Conservation (phyloP, 2,888 invertebrate genomes). For the Mesochorus sp. region DNA sequence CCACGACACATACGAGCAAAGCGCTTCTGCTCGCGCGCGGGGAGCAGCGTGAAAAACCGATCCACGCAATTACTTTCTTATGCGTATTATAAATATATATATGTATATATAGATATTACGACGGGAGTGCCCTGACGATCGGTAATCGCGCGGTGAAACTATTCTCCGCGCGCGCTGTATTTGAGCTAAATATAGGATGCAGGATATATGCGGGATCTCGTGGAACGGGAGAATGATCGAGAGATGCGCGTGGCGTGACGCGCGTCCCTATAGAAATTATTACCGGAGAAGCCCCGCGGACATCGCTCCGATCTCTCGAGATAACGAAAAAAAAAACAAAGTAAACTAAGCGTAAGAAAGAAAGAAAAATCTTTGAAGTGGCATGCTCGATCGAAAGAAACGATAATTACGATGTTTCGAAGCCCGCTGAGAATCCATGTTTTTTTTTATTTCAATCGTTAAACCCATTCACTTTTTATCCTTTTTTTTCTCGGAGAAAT, state of each 20-base stretch:
- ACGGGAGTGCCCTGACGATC: slow-evolving; percentile 59
- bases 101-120: slow-evolving; percentile 4
- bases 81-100: slow-evolving; percentile 1
- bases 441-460: neutral
- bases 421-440: neutral
- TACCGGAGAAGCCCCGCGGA: slow-evolving; percentile 53
- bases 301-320: slow-evolving; percentile 38
- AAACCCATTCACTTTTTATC: neutral
- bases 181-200: slow-evolving; percentile 76
- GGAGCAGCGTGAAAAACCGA: slow-evolving; percentile 32
- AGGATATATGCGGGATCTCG: slow-evolving; percentile 43
- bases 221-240: slow-evolving; percentile 19
- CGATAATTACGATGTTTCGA: neutral
- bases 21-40: no score
- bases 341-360: neutral
- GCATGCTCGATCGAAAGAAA: neutral
- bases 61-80: slow-evolving; percentile 70
- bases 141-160: slow-evolving; percentile 77
- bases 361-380: neutral
- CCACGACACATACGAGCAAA: slow-evolving; percentile 8
- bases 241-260: slow-evolving; percentile 31
- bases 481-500: neutral
- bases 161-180: slow-evolving; percentile 69
- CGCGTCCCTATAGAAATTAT: slow-evolving; percentile 16
- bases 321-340: neutral